phyloP scores from a whole-genome alignment of 1,140 invertebrate species.

The Atta cephalotes region DNA sequence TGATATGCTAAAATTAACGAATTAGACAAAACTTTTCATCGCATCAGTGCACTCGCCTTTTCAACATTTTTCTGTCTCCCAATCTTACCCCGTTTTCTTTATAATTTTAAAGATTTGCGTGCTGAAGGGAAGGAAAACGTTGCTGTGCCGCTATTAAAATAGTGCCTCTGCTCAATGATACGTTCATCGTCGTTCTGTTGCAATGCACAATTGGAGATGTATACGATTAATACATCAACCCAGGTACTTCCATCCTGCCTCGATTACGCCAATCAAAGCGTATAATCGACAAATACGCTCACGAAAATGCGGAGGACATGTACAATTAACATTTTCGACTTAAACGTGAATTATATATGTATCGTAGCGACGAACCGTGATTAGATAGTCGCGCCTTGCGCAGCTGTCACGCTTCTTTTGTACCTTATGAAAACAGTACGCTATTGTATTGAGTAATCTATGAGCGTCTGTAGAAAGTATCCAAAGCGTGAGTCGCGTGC shows the following conservation, averaged over 20 bases:
- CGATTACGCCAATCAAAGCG: not conserved
- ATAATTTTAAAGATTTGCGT: not conserved
- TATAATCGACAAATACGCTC: not conserved
- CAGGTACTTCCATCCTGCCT: slow-evolving; percentile 34
- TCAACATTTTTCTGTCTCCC: not conserved
- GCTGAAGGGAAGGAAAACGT: slow-evolving; percentile 15
- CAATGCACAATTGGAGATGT: slow-evolving; percentile 53
- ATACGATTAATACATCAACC: slow-evolving; percentile 33
- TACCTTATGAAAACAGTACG: slow-evolving; percentile 37
- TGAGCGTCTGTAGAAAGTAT: slow-evolving; percentile 67
- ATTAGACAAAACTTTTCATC: not conserved
- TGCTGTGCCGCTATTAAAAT: slow-evolving; percentile 31
- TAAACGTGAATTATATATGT: slow-evolving; percentile 40
- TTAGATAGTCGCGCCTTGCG: slow-evolving; percentile 19
- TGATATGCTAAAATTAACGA: not conserved
- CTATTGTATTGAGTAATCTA: slow-evolving; percentile 48
- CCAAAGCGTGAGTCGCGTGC: slow-evolving; percentile 48
- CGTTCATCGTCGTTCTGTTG: slow-evolving; percentile 50
- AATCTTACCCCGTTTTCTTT: not conserved
- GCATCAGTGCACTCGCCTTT: not conserved
- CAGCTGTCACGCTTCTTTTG: slow-evolving; percentile 58
- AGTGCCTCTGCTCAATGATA: slow-evolving; percentile 57
- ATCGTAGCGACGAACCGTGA: slow-evolving; percentile 24
- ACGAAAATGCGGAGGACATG: slow-evolving; percentile 54
- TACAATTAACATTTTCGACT: slow-evolving; percentile 68